These are phyloP conservation scores for Seladonia tumulorum DNA, from an alignment of 2,888 invertebrate species.

Conservation along the genomic window DNA sequence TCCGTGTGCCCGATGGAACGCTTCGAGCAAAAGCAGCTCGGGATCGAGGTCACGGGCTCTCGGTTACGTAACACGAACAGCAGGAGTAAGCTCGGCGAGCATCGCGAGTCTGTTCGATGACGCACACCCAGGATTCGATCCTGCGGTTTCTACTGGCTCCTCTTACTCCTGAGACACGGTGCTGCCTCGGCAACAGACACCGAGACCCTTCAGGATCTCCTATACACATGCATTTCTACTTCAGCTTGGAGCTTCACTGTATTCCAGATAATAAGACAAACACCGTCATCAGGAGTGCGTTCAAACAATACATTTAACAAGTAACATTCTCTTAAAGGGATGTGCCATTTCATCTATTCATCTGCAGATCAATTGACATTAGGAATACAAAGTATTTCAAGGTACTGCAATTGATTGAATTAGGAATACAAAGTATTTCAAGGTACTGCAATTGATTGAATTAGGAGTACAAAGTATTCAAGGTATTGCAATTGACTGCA, in stretches of 20 bases:
- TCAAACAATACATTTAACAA: background rate
- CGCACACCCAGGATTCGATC: conserved; percentile 54
- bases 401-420: too few relatives aligned
- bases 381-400: too few relatives aligned
- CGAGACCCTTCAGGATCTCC: background rate
- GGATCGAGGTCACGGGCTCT: conserved; percentile 78
- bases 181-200: background rate
- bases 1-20: conserved; percentile 36
- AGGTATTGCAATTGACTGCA: too few relatives aligned
- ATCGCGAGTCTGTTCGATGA: conserved; percentile 45
- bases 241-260: background rate
- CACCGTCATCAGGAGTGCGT: background rate
- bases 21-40: conserved; percentile 65
- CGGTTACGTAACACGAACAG: conserved; percentile 73
- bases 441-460: too few relatives aligned
- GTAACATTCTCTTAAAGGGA: background rate
- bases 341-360: too few relatives aligned
- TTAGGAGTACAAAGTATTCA: too few relatives aligned
- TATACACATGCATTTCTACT: background rate
- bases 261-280: background rate
- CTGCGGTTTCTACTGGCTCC: conserved; percentile 35
- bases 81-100: conserved; percentile 49
- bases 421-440: too few relatives aligned
- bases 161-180: background rate
- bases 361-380: too few relatives aligned